phyloP scores from a whole-genome alignment of 2,888 invertebrate genomes.

The Drosophila prostipennis region DNA sequence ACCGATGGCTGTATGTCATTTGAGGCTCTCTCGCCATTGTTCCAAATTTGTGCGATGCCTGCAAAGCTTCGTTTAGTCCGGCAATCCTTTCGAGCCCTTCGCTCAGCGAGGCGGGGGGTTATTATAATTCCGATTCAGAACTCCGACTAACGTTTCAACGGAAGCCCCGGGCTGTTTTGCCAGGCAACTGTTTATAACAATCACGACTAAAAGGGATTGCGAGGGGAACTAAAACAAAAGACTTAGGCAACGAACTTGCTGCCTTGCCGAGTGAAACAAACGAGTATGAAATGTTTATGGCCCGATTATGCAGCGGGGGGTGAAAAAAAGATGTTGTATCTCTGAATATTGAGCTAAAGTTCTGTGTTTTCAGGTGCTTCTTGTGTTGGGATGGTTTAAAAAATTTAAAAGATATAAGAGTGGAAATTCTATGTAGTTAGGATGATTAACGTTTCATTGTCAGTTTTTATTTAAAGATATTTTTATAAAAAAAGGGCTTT shows the following conservation, averaged over 20 bases:
- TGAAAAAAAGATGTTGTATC: background rate
- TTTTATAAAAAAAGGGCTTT: no score
- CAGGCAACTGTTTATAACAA: conserved; percentile 57
- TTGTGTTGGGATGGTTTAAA: background rate
- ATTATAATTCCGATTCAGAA: conserved; percentile 41
- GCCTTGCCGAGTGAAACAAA: conserved; percentile 29
- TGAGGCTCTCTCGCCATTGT: conserved; percentile 54
- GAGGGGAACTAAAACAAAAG: conserved; percentile 56
- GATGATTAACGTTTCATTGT: no score
- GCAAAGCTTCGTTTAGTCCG: conserved; percentile 70
- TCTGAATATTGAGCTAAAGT: background rate
- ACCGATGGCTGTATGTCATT: conserved; percentile 60
- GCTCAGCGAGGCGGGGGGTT: conserved; percentile 41
- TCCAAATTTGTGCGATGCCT: conserved; percentile 56
- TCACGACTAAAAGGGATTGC: conserved; percentile 46
- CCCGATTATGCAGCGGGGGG: conserved; percentile 14
- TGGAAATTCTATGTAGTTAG: no score
- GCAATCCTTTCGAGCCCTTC: conserved; percentile 31
- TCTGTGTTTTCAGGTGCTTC: conserved; percentile 8
- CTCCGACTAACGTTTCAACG: conserved; percentile 58
- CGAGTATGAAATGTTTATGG: conserved; percentile 18
- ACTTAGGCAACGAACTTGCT: conserved; percentile 73
- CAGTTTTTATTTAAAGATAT: background rate
- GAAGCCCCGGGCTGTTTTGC: conserved; percentile 65
- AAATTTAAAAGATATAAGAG: no score